phyloP scores from a whole-genome alignment of 2,113 vertebrate species.

The Phyllopteryx taeniolatus region DNA sequence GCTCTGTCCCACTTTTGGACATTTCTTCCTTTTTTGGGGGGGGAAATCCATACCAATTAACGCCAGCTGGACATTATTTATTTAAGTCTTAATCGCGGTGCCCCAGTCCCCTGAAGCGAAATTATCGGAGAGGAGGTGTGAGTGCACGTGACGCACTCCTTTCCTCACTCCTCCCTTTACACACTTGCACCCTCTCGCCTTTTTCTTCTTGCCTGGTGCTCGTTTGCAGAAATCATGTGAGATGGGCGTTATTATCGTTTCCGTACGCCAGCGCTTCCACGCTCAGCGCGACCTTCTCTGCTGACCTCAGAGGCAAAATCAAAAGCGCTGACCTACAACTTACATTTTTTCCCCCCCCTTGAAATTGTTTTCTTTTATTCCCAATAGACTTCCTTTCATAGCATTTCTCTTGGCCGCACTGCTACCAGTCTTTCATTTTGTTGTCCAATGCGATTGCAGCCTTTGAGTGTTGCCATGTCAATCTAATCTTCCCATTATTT shows the following conservation, averaged over 20 bases:
- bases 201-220: not conserved
- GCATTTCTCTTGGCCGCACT: not conserved
- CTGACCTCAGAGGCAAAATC: no score
- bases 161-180: slow-evolving; percentile 15
- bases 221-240: not conserved
- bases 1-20: slow-evolving; percentile 27
- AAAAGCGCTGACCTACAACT: not conserved
- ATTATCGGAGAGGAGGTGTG: slow-evolving; percentile 45
- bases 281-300: no score
- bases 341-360: not conserved
- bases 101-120: slow-evolving; percentile 22
- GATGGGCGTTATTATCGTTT: not conserved
- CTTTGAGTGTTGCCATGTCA: no score
- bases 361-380: not conserved
- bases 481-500: no score
- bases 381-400: not conserved
- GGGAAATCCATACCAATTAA: slow-evolving; percentile 51
- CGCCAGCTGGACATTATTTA: slow-evolving; percentile 64
- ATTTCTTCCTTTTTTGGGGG: slow-evolving; percentile 16
- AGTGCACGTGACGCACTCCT: slow-evolving; percentile 10
- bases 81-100: slow-evolving; percentile 56
- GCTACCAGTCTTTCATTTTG: not conserved
- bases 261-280: not conserved
- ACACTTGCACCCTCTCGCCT: slow-evolving; percentile 1
- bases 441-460: not conserved